Evolutionary conservation across 2,888 invertebrate species (phyloP).

Genomic region (Chirona hameri): DNA sequence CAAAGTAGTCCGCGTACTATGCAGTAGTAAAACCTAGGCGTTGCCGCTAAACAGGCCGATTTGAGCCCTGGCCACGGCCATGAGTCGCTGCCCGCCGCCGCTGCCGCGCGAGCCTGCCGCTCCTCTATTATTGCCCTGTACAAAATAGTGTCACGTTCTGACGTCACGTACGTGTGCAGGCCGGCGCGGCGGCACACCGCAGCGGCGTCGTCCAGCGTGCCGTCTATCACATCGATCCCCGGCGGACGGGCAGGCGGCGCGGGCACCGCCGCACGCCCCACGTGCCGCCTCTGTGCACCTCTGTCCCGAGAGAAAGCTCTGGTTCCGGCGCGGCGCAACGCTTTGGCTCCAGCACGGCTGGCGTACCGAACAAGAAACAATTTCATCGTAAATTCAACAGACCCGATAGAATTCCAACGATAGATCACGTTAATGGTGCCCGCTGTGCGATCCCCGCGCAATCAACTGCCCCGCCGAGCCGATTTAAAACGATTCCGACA

Average conservation of each 20-base stretch:
- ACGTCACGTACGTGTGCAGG: not conserved
- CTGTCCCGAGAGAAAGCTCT: not conserved
- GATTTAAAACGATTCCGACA: too few relatives aligned
- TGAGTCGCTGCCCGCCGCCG: not conserved
- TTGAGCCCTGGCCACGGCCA: not conserved
- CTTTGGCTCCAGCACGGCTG: not conserved
- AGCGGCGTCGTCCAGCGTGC: not conserved
- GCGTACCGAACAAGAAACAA: not conserved
- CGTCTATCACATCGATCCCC: not conserved
- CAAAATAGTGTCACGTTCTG: not conserved
- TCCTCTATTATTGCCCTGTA: not conserved
- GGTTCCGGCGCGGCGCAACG: not conserved
- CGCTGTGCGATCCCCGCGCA: too few relatives aligned
- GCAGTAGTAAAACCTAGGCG: not conserved
- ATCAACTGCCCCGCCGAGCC: too few relatives aligned
- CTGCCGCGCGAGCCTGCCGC: not conserved
- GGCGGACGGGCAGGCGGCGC: not conserved
- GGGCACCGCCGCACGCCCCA: not conserved
- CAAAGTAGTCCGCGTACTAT: not conserved
- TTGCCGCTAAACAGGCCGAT: not conserved
- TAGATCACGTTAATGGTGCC: too few relatives aligned
- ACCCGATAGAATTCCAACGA: not conserved
- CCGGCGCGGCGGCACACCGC: not conserved
- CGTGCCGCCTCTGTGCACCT: not conserved
- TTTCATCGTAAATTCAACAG: not conserved